Percentiles rank a stretch among this genome's conserved stretches.
Conservation (phyloP, 2,888 invertebrate species). For the Chrysolina oricalcia region DNA sequence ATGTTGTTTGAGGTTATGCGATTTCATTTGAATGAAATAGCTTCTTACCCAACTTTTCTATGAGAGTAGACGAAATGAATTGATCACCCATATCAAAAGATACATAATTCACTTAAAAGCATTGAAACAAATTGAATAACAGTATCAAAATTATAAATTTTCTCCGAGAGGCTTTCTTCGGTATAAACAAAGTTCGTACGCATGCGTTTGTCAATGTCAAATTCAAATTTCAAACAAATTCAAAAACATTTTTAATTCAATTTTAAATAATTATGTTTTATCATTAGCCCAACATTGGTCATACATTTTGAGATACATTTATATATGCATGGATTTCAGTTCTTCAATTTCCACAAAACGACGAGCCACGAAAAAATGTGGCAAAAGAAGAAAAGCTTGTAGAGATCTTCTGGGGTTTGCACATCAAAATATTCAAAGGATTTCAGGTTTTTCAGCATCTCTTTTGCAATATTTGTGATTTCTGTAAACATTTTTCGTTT, state of each 20-base stretch:
- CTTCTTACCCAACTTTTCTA: constrained; percentile 67
- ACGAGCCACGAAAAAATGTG: constrained; percentile 62
- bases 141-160: constrained; percentile 15
- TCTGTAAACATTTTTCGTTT: constrained; percentile 53
- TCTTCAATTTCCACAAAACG: constrained; percentile 59
- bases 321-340: constrained; percentile 27
- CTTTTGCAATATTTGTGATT: constrained; percentile 52
- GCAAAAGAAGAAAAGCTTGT: constrained; percentile 62
- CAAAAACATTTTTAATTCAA: background rate
- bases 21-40: background rate
- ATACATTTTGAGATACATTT: too few relatives aligned
- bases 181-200: constrained; percentile 31
- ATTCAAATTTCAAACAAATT: constrained; percentile 25
- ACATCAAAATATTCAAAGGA: constrained; percentile 59
- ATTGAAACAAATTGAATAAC: constrained; percentile 18
- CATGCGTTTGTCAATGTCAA: constrained; percentile 29
- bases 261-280: too few relatives aligned
- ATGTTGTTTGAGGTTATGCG: constrained; percentile 41
- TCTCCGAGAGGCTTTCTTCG: background rate
- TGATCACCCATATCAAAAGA: constrained; percentile 48
- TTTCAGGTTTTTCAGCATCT: constrained; percentile 49
- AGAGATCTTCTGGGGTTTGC: constrained; percentile 60
- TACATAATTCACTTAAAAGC: constrained; percentile 11
- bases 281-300: too few relatives aligned
- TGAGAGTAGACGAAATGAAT: constrained; percentile 64